Base-by-base conservation (phyloP, 2,888 invertebrate genomes). In the Sinotaia quadrata region DNA sequence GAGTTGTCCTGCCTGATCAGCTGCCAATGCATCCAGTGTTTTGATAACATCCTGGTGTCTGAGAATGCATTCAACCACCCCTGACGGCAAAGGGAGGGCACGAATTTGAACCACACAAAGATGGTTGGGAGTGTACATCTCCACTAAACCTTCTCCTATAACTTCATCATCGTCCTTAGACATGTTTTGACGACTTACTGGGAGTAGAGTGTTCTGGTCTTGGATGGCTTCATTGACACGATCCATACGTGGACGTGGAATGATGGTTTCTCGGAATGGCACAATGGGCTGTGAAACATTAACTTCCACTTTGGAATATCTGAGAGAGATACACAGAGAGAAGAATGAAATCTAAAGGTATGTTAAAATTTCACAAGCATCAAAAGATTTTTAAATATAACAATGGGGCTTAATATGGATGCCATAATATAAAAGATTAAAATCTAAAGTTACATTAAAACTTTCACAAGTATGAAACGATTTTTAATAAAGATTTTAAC, bases 241-340 rank as follows among this genome's bases (percentile, higher is more conserved):
- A 85, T 94, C 95, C 3, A 93, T 88, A 82, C 92, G 94, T 0
- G 94, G 94, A 24, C 93, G 93, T 21, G 91, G 91, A 0, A 97
- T 91, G 63, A 99, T 92, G 0, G 98, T 99, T 89, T 99, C 99
- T 77, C 95, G 91, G 84, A 98, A 96, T 7, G 98, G 95, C 1
- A 99, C 98, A 80, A 99, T 98, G 0, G 98, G 98, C 83, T 94
- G 93, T 0, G 98, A 98, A 0, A 95, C 95, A 74, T 93, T 93
- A n/a, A 98, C 90, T 60, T 95, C 93, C 49, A 88, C 78, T 59
- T 85, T 85, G 12, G 86, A 95, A 89, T 95, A 97, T 76, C 92
- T 92, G 69, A 27, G 34, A 27, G 8, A 54, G n/a, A n/a, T n/a
- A n/a, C n/a, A n/a, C n/a, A n/a, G n/a, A n/a, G n/a, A n/a, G n/a